Base-by-base conservation (phyloP, 1,140 invertebrate genomes). In the Hypsibius dujardini region DNA sequence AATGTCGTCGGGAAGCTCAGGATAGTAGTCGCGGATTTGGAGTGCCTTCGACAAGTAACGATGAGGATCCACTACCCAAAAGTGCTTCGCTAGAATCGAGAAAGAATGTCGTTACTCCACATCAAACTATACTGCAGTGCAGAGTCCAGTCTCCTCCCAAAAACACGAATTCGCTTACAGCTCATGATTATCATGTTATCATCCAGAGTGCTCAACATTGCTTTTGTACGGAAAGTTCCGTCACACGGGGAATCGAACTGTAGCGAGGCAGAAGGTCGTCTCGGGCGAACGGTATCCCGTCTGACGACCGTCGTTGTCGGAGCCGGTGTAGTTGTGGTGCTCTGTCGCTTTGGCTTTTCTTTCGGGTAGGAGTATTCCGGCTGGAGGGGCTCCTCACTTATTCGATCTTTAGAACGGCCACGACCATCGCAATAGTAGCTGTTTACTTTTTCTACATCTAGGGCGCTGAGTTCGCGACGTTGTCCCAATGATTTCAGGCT, bases 1-100 rank as follows among this genome's bases (percentile, higher is more conserved):
- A 47, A 96, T 79, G 76, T 87, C 86, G 74, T 89, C 84, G 0
- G 92, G 92, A 56, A 96, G 62, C 12, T 67, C 42, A 12, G 62
- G 62, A 42, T 67, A 67, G 45, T 67, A 67, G 12, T 67, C 12
- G 12, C 42, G 12, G 45, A 67, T 67, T 7, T 7, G 3, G 3
- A 67, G 62, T 42, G 42, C 62, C 42, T 67, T 67, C 12, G 62
- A 67, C 3, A 67, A 7, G 45, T 67, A 67, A 7, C 62, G 12
- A 67, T 67, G 62, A 12, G 62, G 62, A 67, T 67, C 62, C 62
- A 67, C 62, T 3, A 67, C 62, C 62, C 62, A 67, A 42, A 67
- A 67, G 12, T 67, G 62, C 45, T 67, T 45, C 12, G 62, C 62
- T 67, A 45, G 12, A 67, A 67, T 7, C 12, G 12, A 56, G 50